Percentiles rank a stretch among this genome's conserved stretches.
phyloP scores from a whole-genome alignment of 2,113 vertebrate genomes.

The Takifugu bimaculatus region DNA sequence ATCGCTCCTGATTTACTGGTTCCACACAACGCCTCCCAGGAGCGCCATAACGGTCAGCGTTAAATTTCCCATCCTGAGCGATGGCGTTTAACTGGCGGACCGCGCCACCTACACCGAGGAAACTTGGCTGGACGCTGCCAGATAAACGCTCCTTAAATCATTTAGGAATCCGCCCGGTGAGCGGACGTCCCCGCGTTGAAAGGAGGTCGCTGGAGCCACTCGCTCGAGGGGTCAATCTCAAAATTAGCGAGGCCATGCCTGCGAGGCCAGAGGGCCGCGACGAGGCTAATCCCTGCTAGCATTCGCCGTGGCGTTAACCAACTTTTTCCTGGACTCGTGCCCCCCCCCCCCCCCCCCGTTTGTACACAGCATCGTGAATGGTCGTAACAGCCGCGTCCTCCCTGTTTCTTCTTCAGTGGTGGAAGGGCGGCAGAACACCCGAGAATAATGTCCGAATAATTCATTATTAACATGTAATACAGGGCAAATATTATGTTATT shows the following conservation, averaged over 20 bases:
- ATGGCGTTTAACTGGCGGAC: constrained; percentile 45
- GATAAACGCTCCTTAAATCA: constrained; percentile 32
- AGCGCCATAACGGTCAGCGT: constrained; percentile 53
- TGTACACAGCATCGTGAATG: constrained; percentile 72
- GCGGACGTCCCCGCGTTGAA: too few relatives aligned
- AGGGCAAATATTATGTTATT: too few relatives aligned
- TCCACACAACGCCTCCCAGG: constrained; percentile 58
- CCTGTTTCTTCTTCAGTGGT: constrained; percentile 35
- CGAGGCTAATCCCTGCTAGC: constrained; percentile 75
- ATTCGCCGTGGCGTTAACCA: constrained; percentile 73
- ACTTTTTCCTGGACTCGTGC: constrained; percentile 73
- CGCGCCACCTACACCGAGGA: constrained; percentile 41
- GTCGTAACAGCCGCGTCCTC: constrained; percentile 64
- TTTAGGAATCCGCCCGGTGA: constrained; percentile 43
- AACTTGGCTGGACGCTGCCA: constrained; percentile 47
- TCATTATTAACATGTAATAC: too few relatives aligned
- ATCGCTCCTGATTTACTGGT: constrained; percentile 62
- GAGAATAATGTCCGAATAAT: not conserved
- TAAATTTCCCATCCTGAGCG: constrained; percentile 64
- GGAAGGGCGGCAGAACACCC: constrained; percentile 28
- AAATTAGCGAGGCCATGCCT: constrained; percentile 69
- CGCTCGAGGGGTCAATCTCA: constrained; percentile 37
- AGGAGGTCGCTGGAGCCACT: too few relatives aligned
- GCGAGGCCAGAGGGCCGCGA: constrained; percentile 74
- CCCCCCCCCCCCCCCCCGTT: constrained; percentile 70